Percentiles rank a stretch among this genome's conserved stretches.
Evolutionary conservation across 2,797 vertebrate genomes (phyloP).

Genomic region (Poeciliopsis infans): DNA sequence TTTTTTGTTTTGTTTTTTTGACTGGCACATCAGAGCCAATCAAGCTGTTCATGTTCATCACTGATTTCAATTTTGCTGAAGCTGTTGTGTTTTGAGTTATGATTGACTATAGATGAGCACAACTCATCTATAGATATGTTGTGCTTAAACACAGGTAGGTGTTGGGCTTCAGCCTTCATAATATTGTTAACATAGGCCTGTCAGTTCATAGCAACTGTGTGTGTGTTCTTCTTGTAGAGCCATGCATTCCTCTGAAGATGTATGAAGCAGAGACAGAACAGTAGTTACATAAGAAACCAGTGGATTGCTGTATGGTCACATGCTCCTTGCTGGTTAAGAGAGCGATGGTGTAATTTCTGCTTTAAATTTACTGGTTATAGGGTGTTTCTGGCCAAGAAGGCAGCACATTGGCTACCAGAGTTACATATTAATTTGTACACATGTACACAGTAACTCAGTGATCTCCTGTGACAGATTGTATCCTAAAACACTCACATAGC

Average conservation of each 20-base stretch:
- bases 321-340: conserved; percentile 23
- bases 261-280: conserved; percentile 32
- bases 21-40: background rate
- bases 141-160: conserved; percentile 6
- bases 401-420: conserved; percentile 3
- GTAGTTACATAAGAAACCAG: conserved; percentile 42
- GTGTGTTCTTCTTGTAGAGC: conserved; percentile 8
- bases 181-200: conserved; percentile 12
- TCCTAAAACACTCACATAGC: conserved; percentile 19
- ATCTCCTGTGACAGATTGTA: conserved; percentile 20
- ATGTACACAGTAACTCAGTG: background rate
- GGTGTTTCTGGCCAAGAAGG: background rate
- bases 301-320: conserved; percentile 8
- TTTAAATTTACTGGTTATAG: conserved; percentile 12
- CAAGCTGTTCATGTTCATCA: background rate
- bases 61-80: background rate
- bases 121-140: background rate
- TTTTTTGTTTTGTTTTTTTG: too few relatives aligned
- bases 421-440: background rate
- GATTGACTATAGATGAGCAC: background rate
- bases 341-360: conserved; percentile 14
- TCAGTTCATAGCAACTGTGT: background rate
- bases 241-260: conserved; percentile 19
- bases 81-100: background rate
- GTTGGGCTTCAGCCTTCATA: conserved; percentile 1